Evolutionary conservation across 2,797 vertebrate genomes (phyloP), one percentile per base, ranked within the genome.

Genomic region (Adrianichthys oophorus): DNA sequence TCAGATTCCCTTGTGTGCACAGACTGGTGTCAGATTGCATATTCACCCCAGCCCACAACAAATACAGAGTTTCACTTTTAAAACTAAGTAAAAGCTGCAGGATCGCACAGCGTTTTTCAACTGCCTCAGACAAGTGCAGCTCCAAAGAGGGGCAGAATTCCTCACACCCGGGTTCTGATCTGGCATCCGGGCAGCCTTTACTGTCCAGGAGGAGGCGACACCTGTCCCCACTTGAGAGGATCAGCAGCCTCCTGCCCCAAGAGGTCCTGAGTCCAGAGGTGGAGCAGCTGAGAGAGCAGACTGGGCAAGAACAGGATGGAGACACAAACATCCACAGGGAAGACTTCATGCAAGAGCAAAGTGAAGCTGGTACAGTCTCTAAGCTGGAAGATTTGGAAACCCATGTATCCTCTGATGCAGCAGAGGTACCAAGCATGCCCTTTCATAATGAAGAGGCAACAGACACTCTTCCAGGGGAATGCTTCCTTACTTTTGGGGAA

Each of bases 211-310:
- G 63, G 52, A 83, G 78, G 52, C 65, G 90, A 16, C 58, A 86
- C 4, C 63, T 95, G 62, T 94, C 92, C 15, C 93, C 94, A 0
- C 73, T 94, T 60, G 92, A 94, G 69, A 90, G 94, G 77, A 58
- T 95, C 62, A 94, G 90, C 40, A 68, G 72, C 37, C 70, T 94
- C 54, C 62, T 95, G 18, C 90, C 92, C 5, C 71, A 72, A 60
- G 89, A 92, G 0, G 59, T 65, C 6, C 59, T 93, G 70, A 91
- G 82, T 32, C 69, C 84, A 0, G 93, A 93, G 60, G 83, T 94
- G 53, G 61, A 62, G 76, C 85, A 89, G 62, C 70, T 94, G 44
- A 85, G 87, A 60, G 77, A 74, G 24, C 61, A 62, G 19, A 56
- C 47, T 51, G 58, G 52, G 43, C 61, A 62, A 7, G 68, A 66